A percentile compares a stretch with the other conserved stretches of the same genome.
These are phyloP conservation scores for Nyctalus aviator DNA, from an alignment of 2,797 vertebrate species.

Conservation along the genomic window DNA sequence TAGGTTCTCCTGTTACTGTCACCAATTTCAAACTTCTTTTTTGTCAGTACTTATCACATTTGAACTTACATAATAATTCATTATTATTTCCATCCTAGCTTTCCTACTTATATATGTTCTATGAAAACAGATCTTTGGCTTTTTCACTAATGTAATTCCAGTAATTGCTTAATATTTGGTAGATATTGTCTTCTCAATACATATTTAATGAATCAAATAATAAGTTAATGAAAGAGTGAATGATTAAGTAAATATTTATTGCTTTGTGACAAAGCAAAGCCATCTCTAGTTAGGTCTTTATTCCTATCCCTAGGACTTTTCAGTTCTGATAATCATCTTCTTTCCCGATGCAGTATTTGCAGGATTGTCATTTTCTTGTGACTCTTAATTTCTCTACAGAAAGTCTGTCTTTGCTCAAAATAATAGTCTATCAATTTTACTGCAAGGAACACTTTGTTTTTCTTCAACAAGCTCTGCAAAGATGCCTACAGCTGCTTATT, in stretches of 20 bases:
- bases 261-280: not conserved
- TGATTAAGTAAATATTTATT: not conserved
- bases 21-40: not conserved
- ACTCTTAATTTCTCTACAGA: slow-evolving; percentile 44
- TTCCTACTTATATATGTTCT: not conserved
- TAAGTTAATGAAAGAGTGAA: not conserved
- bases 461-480: slow-evolving; percentile 3
- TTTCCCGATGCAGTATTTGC: slow-evolving; percentile 5
- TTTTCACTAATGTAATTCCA: not conserved
- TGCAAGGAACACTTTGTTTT: slow-evolving; percentile 45
- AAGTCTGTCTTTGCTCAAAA: slow-evolving; percentile 24
- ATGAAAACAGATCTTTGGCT: not conserved
- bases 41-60: not conserved
- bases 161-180: not conserved
- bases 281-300: not conserved
- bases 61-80: slow-evolving; percentile 28
- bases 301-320: not conserved
- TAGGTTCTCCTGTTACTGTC: not conserved
- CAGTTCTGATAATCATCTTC: not conserved
- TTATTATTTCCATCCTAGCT: not conserved
- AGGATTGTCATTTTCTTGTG: slow-evolving; percentile 29
- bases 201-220: not conserved
- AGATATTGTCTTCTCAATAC: not conserved
- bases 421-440: slow-evolving; percentile 56
- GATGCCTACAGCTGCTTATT: not conserved